Conservation (phyloP, 2,888 invertebrate species). For the Parnassius smintheus region DNA sequence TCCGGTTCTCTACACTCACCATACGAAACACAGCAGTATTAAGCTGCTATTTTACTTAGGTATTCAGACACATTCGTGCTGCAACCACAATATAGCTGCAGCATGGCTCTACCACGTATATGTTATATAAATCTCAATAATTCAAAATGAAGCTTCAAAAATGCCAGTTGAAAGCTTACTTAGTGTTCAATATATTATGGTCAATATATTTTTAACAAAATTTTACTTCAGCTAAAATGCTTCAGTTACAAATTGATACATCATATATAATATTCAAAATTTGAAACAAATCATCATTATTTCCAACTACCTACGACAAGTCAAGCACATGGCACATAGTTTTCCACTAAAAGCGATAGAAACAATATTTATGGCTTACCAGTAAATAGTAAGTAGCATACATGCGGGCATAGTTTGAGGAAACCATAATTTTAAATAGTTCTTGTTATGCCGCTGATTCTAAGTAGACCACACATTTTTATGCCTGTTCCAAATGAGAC, state of each 20-base stretch:
- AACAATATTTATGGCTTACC: constrained; percentile 17
- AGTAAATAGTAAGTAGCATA: constrained; percentile 13
- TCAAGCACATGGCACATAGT: background rate
- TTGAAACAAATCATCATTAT: no score
- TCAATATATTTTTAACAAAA: background rate
- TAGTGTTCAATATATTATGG: background rate
- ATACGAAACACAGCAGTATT: no score
- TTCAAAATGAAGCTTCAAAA: no score
- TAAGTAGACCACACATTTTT: constrained; percentile 4
- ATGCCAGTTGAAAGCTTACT: background rate
- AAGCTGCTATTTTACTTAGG: no score
- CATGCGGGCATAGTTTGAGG: constrained; percentile 20
- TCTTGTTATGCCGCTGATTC: constrained; percentile 9
- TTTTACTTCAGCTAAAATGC: no score
- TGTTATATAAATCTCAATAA: no score
- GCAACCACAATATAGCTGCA: no score
- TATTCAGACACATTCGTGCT: no score
- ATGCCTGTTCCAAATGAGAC: background rate
- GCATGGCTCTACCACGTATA: no score
- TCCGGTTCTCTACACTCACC: no score
- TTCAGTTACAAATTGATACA: no score
- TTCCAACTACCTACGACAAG: background rate
- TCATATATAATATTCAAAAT: no score
- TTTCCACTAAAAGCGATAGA: constrained; percentile 6
- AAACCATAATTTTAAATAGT: constrained; percentile 15